These are phyloP conservation scores for Pinna nobilis DNA, from an alignment of 1,140 invertebrate genomes.

Conservation along the genomic window DNA sequence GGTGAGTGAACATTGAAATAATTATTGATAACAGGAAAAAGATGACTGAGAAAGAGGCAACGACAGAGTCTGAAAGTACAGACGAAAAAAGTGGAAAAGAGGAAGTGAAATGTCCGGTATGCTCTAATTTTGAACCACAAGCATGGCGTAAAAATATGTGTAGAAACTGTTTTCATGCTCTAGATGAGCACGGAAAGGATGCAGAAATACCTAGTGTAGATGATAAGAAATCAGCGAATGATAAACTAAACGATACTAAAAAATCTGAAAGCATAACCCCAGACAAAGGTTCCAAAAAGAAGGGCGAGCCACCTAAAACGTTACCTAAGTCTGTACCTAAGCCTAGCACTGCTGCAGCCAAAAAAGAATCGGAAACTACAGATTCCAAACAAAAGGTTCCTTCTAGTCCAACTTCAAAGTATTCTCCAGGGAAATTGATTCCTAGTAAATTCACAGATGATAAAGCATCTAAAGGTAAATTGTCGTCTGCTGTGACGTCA, in stretches of 20 bases:
- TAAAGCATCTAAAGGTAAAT: constrained; percentile 15
- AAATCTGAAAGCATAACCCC: constrained; percentile 31
- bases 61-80: not conserved
- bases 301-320: constrained; percentile 30
- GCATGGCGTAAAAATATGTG: constrained; percentile 71
- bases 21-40: not conserved
- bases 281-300: constrained; percentile 26
- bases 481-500: not conserved
- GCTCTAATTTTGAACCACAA: constrained; percentile 71
- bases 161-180: constrained; percentile 71
- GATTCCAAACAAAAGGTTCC: constrained; percentile 14
- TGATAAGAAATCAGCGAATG: constrained; percentile 18
- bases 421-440: not conserved
- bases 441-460: constrained; percentile 6
- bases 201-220: not conserved
- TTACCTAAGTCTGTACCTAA: constrained; percentile 19
- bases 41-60: constrained; percentile 33
- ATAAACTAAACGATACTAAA: constrained; percentile 29
- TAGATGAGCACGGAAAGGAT: constrained; percentile 55
- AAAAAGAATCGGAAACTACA: constrained; percentile 7
- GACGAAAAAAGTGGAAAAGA: constrained; percentile 36
- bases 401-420: not conserved
- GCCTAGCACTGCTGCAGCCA: constrained; percentile 13
- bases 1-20: constrained; percentile 21
- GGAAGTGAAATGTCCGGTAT: constrained; percentile 54